phyloP scores from a whole-genome alignment of 2,888 invertebrate genomes.

The Brachyopa scutellaris region DNA sequence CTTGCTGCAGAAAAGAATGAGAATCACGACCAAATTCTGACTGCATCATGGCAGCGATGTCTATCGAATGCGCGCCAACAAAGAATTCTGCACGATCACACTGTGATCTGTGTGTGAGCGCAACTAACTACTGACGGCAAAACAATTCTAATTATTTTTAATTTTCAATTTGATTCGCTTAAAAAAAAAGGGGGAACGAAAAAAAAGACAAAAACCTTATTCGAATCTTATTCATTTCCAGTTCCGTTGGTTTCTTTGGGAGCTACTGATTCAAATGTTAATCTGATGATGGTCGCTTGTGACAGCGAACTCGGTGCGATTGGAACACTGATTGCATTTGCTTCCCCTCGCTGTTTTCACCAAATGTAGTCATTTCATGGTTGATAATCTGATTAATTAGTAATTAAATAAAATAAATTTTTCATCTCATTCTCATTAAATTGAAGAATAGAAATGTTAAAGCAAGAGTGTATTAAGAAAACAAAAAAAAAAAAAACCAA shows the following conservation, averaged over 20 bases:
- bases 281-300: slow-evolving; percentile 36
- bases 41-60: slow-evolving; percentile 51
- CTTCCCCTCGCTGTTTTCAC: not conserved
- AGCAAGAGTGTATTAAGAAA: not conserved
- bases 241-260: not conserved
- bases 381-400: slow-evolving; percentile 43
- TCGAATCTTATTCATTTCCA: slow-evolving; percentile 8
- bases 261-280: slow-evolving; percentile 24
- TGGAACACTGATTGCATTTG: not conserved
- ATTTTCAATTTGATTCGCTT: slow-evolving; percentile 36
- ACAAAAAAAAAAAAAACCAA: too few relatives aligned
- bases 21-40: slow-evolving; percentile 60
- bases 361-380: slow-evolving; percentile 31
- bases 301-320: slow-evolving; percentile 8
- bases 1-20: not conserved
- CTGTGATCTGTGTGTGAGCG: slow-evolving; percentile 31
- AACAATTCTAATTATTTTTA: slow-evolving; percentile 63
- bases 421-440: slow-evolving; percentile 17
- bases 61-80: slow-evolving; percentile 53
- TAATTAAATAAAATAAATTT: slow-evolving; percentile 33
- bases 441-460: not conserved
- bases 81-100: slow-evolving; percentile 58
- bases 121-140: slow-evolving; percentile 32
- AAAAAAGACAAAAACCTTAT: not conserved
- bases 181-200: not conserved